Evolutionary conservation across 92 coral and sea anemone species (phyloP), one percentile per base, ranked within the genome.

Genomic region (Phenganax marumi): DNA sequence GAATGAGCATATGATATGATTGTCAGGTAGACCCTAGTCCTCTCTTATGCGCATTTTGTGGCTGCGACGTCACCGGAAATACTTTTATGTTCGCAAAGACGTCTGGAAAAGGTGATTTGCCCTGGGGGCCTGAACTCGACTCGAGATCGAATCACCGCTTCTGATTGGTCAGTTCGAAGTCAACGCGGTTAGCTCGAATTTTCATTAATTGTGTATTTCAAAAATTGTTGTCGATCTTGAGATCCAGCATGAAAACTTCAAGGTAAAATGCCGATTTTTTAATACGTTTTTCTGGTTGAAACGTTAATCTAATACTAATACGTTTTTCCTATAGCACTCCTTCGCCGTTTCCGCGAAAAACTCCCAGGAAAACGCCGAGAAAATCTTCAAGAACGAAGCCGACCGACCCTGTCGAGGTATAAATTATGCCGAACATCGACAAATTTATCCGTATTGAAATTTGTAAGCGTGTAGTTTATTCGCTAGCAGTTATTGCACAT

Each of bases 381-480:
- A 77, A 77, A 49, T 51, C 81, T 18, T 57, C 81, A 19, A 77
- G 60, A 73, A 90, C 89, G 90, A 93, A 93, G 76, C 84, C 89
- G 55, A 91, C 93, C 79, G 98, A 94, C 87, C 98, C 98, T 9
- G 98, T 94, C 69, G 98, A 94, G 93, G 98, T 94, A 73, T 33
- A 66, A 58, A 88, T 70, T 57, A 57, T 53, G 48, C 66, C 70
- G 46, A 19, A 61, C 26, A 39, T 60, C 12, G 26, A 17, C 53
- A 56, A 10, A 56, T 74, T 16, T 13, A 1, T 60, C 52, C 43
- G 3, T 33, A 33, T 33, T 1, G 43, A 33, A 33, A 33, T 33
- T 33, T 33, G 43, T 33, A 33, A 33, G 43, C 43, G 5, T 33
- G 43, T 33, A 33, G 43, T 33, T 33, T 5, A 33, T 33, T 33